Base-by-base conservation (phyloP, 2,797 vertebrate genomes). In the Coregonus suidteri region DNA sequence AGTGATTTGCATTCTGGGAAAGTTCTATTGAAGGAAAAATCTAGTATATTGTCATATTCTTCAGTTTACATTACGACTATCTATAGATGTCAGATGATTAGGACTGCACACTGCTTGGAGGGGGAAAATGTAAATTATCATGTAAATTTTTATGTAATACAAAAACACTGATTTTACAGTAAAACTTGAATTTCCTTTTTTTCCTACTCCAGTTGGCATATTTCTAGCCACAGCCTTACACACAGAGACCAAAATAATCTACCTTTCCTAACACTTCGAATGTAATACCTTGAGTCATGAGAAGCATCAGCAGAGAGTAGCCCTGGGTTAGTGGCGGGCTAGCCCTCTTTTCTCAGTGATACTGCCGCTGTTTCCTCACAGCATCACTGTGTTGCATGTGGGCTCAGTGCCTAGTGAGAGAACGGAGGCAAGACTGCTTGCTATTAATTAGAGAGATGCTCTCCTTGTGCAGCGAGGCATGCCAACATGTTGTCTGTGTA, bases 401-500 rank as follows among this genome's bases (percentile, higher is more conserved):
- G 86, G 85, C 92, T 91, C 87, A 82, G 80, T 85, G 81, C 87
- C 85, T 84, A 52, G 74, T 80, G 75, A 83, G 80, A 81, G 87
- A 86, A 88, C 87, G 82, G 89, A 91, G 86, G 84, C 75, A 71
- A 89, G 84, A 86, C 85, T 89, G 84, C 86, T 85, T 87, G 86
- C 85, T 88, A 91, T 92, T 92, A 91, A 88, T 88, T 89, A 87
- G 85, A 83, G 83, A 83, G 83, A 85, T 83, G 86, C 87, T 88
- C 85, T 83, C 72, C 51, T 80, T 37, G 72, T 82, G 80, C 79
- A 87, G 88, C 77, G 79, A 71, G 67, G 6, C 73, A 84, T 67
- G 66, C 74, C 35, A 14, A 76, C 80, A 88, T 85, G 75, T 85
- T 86, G 85, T 89, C 82, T 92, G 75, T 52, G 77, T 79, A 88